phyloP scores from a whole-genome alignment of 2,888 invertebrate species.

The Amphipyra tragopoginis region DNA sequence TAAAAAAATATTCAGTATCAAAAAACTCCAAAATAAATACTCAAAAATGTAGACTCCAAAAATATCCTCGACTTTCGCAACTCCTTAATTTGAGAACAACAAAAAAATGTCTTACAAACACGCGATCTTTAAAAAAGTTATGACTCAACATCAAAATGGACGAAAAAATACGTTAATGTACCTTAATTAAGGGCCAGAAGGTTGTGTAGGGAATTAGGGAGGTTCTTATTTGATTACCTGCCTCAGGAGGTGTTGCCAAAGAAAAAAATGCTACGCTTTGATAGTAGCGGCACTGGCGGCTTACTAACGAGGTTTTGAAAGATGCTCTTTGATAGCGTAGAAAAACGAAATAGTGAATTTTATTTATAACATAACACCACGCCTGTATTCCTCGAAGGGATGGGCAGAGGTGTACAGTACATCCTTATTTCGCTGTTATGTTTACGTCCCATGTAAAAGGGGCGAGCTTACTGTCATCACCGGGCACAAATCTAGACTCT shows the following conservation, averaged over 20 bases:
- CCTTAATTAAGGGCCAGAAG: slow-evolving; percentile 44
- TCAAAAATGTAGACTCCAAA: slow-evolving; percentile 13
- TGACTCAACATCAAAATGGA: slow-evolving; percentile 38
- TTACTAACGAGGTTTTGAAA: slow-evolving; percentile 53
- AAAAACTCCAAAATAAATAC: background rate
- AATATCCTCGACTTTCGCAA: slow-evolving; percentile 30
- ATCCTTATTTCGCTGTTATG: too few relatives aligned
- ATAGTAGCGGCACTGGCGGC: slow-evolving; percentile 39
- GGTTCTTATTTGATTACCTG: slow-evolving; percentile 51
- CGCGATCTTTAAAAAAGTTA: slow-evolving; percentile 48
- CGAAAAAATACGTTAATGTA: slow-evolving; percentile 44
- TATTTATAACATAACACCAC: too few relatives aligned
- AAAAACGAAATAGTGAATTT: background rate
- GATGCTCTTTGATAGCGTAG: slow-evolving; percentile 4
- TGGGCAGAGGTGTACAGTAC: too few relatives aligned
- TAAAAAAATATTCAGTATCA: background rate
- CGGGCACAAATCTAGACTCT: too few relatives aligned
- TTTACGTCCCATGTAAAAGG: too few relatives aligned
- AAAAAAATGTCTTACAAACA: slow-evolving; percentile 31
- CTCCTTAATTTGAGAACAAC: slow-evolving; percentile 28
- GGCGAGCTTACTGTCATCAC: too few relatives aligned
- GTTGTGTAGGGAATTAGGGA: slow-evolving; percentile 41
- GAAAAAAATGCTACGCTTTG: slow-evolving; percentile 28
- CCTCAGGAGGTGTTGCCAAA: slow-evolving; percentile 45
- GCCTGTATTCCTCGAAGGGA: too few relatives aligned